Evolutionary conservation across 2,888 invertebrate species (phyloP), one percentile per base, ranked within the genome.

Genomic region (Dynastes tityus): DNA sequence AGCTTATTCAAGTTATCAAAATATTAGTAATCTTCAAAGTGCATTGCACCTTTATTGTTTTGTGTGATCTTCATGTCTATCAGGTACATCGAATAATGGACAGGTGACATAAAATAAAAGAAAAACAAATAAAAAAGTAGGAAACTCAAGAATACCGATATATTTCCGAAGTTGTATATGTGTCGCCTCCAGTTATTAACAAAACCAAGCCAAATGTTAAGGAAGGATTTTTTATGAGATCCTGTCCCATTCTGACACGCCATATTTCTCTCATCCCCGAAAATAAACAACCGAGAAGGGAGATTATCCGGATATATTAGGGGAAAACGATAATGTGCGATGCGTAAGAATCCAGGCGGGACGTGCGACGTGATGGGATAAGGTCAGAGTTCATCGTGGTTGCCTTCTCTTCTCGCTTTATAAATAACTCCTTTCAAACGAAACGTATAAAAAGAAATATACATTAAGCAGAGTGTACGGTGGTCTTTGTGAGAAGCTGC

Each of bases 251-350:
- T 29, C 37, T 9, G 32, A 64, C 64, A 37, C 29, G 32, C 37
- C 64, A 37, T 64, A 64, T 64, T 64, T 64, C 64, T 37, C 29
- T 64, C 64, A 64, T 32, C 64, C 64, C 9, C 64, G 22, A 4
- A 32, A 55, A 32, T 64, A 64, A 64, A 55, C 53, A 55, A 32
- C 32, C 6, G 32, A n/a, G 4, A 9, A 64, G 64, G 64, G 64
- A 64, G 64, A 64, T 64, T 64, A 64, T 64, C 64, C 64, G 64
- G 64, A 64, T 64, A 32, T 64, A 64, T 55, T 55, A 16, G 64
- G 32, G 32, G 16, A 55, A 55, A n/a, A 55, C n/a, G n/a, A 55
- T 16, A 55, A 55, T 55, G 53, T 55, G 16, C 16, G 53, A 55
- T 55, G 53, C 16, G 5, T 55, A n/a, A 16, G 53, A 55, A 55